phyloP scores from a whole-genome alignment of 2,113 vertebrate genomes.

The Hyperopisus bebe region DNA sequence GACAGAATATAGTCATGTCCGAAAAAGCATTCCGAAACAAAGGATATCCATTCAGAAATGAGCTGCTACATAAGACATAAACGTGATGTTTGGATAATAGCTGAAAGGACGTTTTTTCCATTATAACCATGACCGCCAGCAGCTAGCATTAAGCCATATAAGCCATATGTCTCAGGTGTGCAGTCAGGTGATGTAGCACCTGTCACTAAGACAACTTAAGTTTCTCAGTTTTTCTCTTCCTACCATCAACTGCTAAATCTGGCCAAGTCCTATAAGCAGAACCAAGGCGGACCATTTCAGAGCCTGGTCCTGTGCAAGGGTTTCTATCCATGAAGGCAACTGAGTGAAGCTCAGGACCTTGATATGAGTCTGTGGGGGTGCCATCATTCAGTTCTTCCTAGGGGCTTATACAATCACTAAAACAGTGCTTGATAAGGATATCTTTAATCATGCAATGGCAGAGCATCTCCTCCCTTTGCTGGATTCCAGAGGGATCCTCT shows the following conservation, averaged over 20 bases:
- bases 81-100: neutral
- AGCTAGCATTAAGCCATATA: neutral
- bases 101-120: neutral
- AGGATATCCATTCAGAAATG: neutral
- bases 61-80: neutral
- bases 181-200: neutral
- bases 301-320: neutral
- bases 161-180: neutral
- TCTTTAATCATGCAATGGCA: neutral
- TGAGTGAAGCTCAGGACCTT: neutral
- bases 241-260: neutral
- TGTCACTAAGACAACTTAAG: neutral
- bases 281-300: neutral
- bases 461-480: neutral
- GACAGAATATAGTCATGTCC: neutral
- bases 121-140: neutral
- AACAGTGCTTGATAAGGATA: neutral
- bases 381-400: neutral
- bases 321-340: neutral
- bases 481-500: neutral
- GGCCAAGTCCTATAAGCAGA: neutral
- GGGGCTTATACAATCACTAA: neutral
- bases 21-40: too few species aligned
- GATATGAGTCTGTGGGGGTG: neutral
- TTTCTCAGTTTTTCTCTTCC: neutral